These are phyloP conservation scores for Phaonia tiefii DNA, from an alignment of 2,888 invertebrate genomes.

Conservation along the genomic window DNA sequence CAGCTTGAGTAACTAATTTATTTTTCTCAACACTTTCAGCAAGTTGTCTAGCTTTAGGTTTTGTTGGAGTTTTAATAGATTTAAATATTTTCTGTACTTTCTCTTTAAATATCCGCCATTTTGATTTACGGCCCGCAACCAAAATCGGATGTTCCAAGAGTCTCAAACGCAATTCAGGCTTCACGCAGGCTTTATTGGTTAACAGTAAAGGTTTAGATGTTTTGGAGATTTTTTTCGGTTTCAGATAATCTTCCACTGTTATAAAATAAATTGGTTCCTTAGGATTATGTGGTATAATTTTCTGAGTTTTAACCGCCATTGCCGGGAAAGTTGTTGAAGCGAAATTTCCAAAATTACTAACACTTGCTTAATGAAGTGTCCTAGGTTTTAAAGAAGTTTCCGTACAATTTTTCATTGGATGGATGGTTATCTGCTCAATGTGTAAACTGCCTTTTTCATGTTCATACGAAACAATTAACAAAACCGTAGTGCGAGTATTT, in stretches of 20 bases:
- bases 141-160: slow-evolving; percentile 62
- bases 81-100: not conserved
- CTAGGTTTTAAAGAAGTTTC: too few relatives aligned
- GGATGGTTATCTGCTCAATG: not conserved
- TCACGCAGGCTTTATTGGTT: not conserved
- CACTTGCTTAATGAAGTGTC: too few relatives aligned
- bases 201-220: not conserved
- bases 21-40: not conserved
- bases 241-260: slow-evolving; percentile 57
- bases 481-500: not conserved
- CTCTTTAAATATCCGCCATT: slow-evolving; percentile 31
- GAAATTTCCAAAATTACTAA: too few relatives aligned
- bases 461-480: not conserved
- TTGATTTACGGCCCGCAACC: slow-evolving; percentile 38
- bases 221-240: slow-evolving; percentile 42
- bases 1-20: slow-evolving; percentile 1
- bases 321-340: too few relatives aligned
- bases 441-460: not conserved
- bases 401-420: too few relatives aligned
- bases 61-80: not conserved
- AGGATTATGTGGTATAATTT: not conserved
- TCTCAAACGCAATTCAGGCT: slow-evolving; percentile 53
- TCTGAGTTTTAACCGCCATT: not conserved
- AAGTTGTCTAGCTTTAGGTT: not conserved
- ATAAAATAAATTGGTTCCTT: slow-evolving; percentile 66